Percentiles rank a stretch among this genome's conserved stretches.
Conservation (phyloP, 2,888 invertebrate species). For the Trissonchulus sp. region DNA sequence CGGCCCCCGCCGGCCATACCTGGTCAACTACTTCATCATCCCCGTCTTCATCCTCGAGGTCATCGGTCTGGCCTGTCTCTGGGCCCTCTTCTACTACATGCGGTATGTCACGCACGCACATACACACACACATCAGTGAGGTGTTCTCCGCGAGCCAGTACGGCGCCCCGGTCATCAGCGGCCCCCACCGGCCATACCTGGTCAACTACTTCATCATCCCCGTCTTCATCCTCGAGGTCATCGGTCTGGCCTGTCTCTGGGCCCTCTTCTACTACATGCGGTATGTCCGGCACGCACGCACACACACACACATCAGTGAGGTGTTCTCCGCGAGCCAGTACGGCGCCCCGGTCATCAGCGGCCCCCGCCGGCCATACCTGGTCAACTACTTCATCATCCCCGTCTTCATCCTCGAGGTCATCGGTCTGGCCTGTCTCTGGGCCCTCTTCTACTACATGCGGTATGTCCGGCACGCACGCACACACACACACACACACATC, state of each 20-base stretch:
- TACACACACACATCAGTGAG: too few relatives aligned
- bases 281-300: conserved; percentile 47
- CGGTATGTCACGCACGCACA: too few relatives aligned
- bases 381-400: conserved; percentile 53
- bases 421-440: conserved; percentile 54
- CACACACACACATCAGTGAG: too few relatives aligned
- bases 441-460: conserved; percentile 56
- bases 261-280: conserved; percentile 56
- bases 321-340: conserved; percentile 48
- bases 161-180: too few relatives aligned
- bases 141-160: conserved; percentile 48
- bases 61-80: conserved; percentile 53
- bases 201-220: conserved; percentile 53
- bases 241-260: conserved; percentile 54
- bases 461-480: conserved; percentile 47
- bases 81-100: too few relatives aligned
- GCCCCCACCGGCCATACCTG: too few relatives aligned
- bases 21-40: conserved; percentile 52
- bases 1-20: neutral
- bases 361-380: conserved; percentile 28
- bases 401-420: conserved; percentile 53
- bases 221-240: conserved; percentile 53
- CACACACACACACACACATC: too few relatives aligned
- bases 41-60: conserved; percentile 54
- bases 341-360: too few relatives aligned